These are phyloP conservation scores for Parazoanthus swiftii DNA, from an alignment of 92 coral and sea anemone genomes.

Conservation along the genomic window DNA sequence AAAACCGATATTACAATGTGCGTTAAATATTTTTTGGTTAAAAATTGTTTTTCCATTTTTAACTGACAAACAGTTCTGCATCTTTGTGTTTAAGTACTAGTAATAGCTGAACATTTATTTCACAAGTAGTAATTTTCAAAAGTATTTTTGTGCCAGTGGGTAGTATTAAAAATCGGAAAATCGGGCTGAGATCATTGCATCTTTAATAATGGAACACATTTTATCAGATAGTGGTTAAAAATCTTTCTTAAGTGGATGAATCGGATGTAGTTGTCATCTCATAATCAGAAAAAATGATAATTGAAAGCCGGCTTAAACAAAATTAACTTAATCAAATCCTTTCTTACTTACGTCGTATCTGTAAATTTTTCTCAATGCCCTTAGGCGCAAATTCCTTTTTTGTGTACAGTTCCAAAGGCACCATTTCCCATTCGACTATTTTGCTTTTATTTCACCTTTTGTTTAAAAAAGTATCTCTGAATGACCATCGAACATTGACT, in stretches of 20 bases:
- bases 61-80: background rate
- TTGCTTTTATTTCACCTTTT: no score
- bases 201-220: no score
- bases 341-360: background rate
- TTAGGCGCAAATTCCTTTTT: background rate
- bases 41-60: no score
- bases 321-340: no score
- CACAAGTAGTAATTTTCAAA: background rate
- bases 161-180: background rate
- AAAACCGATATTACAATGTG: background rate
- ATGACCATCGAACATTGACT: no score
- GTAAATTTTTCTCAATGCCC: no score
- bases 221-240: no score
- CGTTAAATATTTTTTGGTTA: background rate
- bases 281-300: background rate
- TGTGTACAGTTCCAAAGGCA: background rate
- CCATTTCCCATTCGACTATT: background rate
- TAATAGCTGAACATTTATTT: background rate
- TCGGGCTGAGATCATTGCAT: background rate
- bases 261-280: background rate
- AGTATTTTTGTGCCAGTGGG: background rate
- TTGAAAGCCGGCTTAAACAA: background rate
- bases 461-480: no score
- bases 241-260: background rate
- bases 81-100: background rate